Base-by-base conservation (phyloP, 2,888 invertebrate species). In the Argynnis bischoffii region DNA sequence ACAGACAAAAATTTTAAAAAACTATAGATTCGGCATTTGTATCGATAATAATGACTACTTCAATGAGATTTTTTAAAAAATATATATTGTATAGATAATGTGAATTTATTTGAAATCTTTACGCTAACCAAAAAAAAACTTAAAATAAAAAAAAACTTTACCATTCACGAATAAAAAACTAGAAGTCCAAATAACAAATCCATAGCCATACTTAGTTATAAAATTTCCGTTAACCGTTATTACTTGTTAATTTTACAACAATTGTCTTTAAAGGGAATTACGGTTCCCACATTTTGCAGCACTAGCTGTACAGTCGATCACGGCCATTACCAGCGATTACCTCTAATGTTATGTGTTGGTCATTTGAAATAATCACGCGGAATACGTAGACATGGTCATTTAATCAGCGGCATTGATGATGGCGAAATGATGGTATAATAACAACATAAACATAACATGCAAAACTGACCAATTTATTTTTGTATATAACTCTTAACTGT, bases 291-390 rank as follows among this genome's bases (percentile, higher is more conserved):
- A 74, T 69, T 72, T 70, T 69, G 71, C 83, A 87, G 84, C 85
- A 85, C 82, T 74, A 75, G 72, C 75, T 75, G 74, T 77, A 74
- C 75, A 73, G 72, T 75, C 80, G 80, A 81, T 82, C 79, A 79
- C 76, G 77, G 81, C 83, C 87, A 89, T 90, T 88, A 87, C 81
- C 75, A 78, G 83, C 89, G 91, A 90, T 91, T 89, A 90, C 88
- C 84, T 83, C 84, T 89, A 90, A 88, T 90, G 90, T 89, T 84
- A 90, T 86, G 88, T 86, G 87, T 81, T 81, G 88, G 87, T 85
- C 88, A 92, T 92, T 90, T 89, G 88, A 92, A 91, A 92, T 92
- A 91, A 92, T 91, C 89, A 85, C 88, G 78, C 82, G 84, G 89
- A 90, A 90, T 89, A 89, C 83, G 74, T 77, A 79, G 75, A 80